Base-by-base conservation (phyloP, 2,888 invertebrate genomes). In the Ceramica pisi region DNA sequence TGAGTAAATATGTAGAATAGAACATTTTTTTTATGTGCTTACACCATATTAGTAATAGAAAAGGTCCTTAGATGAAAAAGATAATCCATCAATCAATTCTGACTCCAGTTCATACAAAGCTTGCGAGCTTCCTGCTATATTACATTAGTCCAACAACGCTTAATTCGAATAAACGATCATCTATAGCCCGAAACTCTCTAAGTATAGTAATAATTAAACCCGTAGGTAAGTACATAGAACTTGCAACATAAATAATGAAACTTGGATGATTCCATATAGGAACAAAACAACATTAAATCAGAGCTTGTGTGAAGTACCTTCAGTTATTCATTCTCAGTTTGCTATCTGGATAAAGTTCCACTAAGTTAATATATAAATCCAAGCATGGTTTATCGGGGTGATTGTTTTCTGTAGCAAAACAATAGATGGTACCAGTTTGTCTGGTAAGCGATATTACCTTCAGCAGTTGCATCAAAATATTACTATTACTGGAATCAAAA, bases 201-300 rank as follows among this genome's bases (percentile, higher is more conserved):
- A 63, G 71, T 59, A 76, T 66, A 81, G 82, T 71, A 78, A 79
- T 82, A 82, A 86, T 84, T 80, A 82, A 81, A 75, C 78, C 53
- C 62, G 63, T 69, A 74, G 78, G 77, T 86, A 79, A 82, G 81
- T 78, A 80, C 75, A 71, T 70, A 75, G 51, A 91, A 91, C 87
- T 92, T 91, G 67, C 61, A 81, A 81, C 87, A 80, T 92, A 92
- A 92, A 92, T 92, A 86, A 86, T 83, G 68, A 80, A 91, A 92
- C 89, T 91, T 90, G 78, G 88, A 91, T 90, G 86, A 89, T 89
- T 90, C 82, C 77, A 73, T 82, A 80, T 82, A 84, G 87, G 89
- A 89, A 90, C 90, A 87, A 86, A 90, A 90, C 89, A 89, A 85
- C 86, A 84, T 86, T 92, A 91, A 91, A 91, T 91, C 90, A 90